A percentile compares a stretch with the other conserved stretches of the same genome.
phyloP scores from a whole-genome alignment of 1,140 invertebrate genomes.

The Streblospio benedicti region DNA sequence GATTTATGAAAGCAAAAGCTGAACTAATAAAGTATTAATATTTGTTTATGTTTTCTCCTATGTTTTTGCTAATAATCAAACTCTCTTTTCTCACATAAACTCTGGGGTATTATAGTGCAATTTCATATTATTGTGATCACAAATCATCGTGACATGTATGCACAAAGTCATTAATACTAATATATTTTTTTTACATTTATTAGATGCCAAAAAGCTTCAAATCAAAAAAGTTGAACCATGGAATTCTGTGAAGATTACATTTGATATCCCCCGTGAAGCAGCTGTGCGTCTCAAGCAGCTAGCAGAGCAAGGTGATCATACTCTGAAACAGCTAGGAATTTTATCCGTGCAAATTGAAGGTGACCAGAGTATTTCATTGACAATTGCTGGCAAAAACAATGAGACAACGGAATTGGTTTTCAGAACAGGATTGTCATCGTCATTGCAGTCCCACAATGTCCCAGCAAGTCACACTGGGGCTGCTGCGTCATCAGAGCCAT shows the following conservation, averaged over 20 bases:
- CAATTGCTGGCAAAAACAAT: constrained; percentile 65
- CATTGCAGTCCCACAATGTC: constrained; percentile 22
- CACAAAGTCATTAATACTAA: no score
- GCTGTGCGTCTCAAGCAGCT: constrained; percentile 77
- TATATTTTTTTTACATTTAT: no score
- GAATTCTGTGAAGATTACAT: constrained; percentile 93
- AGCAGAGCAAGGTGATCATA: constrained; percentile 76
- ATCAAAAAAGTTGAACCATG: constrained; percentile 88
- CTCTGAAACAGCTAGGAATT: constrained; percentile 81
- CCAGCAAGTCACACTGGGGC: constrained; percentile 12
- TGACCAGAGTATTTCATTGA: constrained; percentile 81
- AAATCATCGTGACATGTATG: no score
- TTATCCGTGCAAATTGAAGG: constrained; percentile 91
- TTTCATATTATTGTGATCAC: no score
- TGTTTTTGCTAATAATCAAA: no score
- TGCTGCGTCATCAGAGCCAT: no score
- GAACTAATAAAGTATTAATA: background rate
- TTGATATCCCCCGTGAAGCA: constrained; percentile 89
- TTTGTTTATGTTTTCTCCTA: constrained; percentile 1
- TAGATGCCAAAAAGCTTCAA: constrained; percentile 39
- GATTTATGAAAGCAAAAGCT: background rate
- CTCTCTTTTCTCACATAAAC: no score
- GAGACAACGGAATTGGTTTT: constrained; percentile 67
- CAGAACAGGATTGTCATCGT: constrained; percentile 39
- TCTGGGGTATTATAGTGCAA: no score